Conservation (phyloP, 2,113 vertebrate genomes). For the Phylloscopus trochiloides region DNA sequence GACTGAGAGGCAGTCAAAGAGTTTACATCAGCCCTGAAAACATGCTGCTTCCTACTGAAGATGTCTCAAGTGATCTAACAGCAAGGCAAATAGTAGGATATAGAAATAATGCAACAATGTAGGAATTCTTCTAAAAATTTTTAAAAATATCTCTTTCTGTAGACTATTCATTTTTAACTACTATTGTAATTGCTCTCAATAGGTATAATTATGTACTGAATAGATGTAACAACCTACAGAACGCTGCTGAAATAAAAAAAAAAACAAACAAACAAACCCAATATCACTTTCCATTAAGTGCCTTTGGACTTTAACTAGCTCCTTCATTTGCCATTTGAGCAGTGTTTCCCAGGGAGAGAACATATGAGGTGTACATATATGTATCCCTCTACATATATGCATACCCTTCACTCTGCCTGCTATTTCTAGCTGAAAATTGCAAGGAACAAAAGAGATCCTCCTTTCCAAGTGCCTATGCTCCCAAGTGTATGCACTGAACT, state of each 20-base stretch:
- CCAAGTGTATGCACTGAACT: not conserved
- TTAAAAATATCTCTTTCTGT: not conserved
- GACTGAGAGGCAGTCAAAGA: not conserved
- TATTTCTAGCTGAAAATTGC: not conserved
- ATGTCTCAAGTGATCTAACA: not conserved
- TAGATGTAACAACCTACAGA: not conserved
- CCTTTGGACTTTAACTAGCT: not conserved
- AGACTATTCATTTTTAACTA: not conserved
- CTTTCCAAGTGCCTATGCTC: not conserved
- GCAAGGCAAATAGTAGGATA: not conserved
- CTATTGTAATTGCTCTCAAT: not conserved
- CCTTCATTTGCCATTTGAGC: not conserved
- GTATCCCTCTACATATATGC: not conserved
- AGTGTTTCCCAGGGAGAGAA: not conserved
- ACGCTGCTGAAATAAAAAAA: not conserved
- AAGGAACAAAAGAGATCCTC: not conserved
- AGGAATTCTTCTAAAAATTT: not conserved
- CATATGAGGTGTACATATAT: not conserved
- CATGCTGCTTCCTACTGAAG: not conserved
- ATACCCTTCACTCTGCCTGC: not conserved
- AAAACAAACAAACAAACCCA: not conserved
- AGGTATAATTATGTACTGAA: not conserved
- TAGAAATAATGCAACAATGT: not conserved
- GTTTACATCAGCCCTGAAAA: not conserved
- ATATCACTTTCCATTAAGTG: not conserved